Percentiles rank a stretch among this genome's conserved stretches.
Conservation (phyloP, 2,113 vertebrate species). For the Lipotes vexillifer region DNA sequence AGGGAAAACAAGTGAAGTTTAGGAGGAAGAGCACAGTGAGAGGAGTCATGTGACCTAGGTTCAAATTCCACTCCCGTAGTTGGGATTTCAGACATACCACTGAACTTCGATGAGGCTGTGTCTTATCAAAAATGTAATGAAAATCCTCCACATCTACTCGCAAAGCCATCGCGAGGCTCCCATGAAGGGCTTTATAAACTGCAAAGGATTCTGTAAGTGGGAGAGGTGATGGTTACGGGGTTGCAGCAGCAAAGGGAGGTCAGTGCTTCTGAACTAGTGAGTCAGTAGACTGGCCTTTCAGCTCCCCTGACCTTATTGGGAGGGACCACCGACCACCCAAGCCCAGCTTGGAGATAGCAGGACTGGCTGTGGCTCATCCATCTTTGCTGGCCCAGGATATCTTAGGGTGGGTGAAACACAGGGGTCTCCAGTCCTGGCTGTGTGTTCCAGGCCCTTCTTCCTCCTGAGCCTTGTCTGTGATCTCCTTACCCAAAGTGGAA, state of each 20-base stretch:
- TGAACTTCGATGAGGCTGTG: not conserved
- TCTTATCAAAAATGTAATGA: not conserved
- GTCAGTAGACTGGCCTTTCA: too few relatives aligned
- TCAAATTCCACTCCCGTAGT: not conserved
- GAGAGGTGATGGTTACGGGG: not conserved
- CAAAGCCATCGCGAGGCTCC: not conserved
- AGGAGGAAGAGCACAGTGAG: not conserved
- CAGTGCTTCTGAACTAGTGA: not conserved
- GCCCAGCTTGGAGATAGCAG: too few relatives aligned
- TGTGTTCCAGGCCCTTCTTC: not conserved
- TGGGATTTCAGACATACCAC: not conserved
- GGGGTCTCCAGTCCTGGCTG: not conserved
- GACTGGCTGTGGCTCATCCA: not conserved
- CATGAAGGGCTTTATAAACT: not conserved
- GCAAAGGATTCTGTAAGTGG: not conserved
- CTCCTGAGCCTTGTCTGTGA: not conserved
- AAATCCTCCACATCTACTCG: not conserved
- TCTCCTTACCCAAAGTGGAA: not conserved
- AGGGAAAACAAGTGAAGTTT: not conserved
- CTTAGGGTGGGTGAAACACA: not conserved
- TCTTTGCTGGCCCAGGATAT: not conserved
- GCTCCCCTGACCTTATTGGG: not conserved
- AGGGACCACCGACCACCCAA: not conserved
- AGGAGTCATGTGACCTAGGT: not conserved
- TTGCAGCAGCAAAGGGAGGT: not conserved